Evolutionary conservation across 2,888 invertebrate species (phyloP).

Genomic region (Caenorhabditis afra): DNA sequence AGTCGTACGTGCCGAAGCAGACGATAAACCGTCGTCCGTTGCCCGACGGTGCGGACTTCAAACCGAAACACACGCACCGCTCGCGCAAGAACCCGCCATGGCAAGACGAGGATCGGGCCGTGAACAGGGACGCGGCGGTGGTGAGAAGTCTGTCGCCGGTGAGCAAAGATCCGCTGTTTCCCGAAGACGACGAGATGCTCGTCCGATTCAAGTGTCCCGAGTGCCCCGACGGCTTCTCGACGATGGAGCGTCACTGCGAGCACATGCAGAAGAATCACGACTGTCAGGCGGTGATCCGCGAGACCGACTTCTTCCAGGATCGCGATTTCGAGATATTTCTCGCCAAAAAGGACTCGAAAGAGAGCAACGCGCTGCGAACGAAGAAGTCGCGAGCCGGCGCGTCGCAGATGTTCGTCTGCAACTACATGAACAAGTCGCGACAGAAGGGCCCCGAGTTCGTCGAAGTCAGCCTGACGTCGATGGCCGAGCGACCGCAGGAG

Average conservation of each 20-base stretch:
- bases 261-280: conserved; percentile 46
- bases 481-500: conserved; percentile 36
- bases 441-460: conserved; percentile 28
- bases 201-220: conserved; percentile 46
- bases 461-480: conserved; percentile 17
- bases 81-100: conserved; percentile 33
- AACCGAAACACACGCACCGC: conserved; percentile 18
- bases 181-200: not conserved
- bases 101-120: conserved; percentile 32
- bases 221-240: conserved; percentile 31
- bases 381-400: conserved; percentile 19
- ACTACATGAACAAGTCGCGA: conserved; percentile 20
- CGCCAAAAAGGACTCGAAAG: conserved; percentile 6
- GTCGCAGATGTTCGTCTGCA: conserved; percentile 26
- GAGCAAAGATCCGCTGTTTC: conserved; percentile 3
- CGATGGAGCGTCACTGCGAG: conserved; percentile 28
- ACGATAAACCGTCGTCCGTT: conserved; percentile 37
- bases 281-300: conserved; percentile 24
- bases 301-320: conserved; percentile 28
- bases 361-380: not conserved
- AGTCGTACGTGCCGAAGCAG: conserved; percentile 25
- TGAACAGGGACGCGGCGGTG: not conserved
- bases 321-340: conserved; percentile 50
- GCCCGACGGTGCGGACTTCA: conserved; percentile 20
- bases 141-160: not conserved